Evolutionary conservation across 2,888 invertebrate genomes (phyloP).

Genomic region (Oasisia sp.): DNA sequence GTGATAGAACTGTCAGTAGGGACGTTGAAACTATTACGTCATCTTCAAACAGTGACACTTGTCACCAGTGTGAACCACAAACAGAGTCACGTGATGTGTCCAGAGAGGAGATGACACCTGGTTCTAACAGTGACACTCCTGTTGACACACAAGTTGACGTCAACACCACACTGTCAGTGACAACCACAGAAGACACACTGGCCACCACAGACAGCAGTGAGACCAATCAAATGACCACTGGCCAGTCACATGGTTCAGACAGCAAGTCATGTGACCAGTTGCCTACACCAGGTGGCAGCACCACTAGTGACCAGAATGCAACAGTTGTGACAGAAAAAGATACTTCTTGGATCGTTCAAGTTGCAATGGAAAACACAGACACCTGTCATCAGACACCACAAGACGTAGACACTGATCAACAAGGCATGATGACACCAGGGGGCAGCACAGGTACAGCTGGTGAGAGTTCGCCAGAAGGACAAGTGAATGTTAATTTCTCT

Average conservation of each 20-base stretch:
- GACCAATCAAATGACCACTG: background rate
- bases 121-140: background rate
- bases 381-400: no score
- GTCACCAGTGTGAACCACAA: background rate
- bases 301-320: background rate
- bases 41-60: background rate
- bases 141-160: background rate
- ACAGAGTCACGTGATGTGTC: background rate
- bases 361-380: background rate
- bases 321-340: background rate
- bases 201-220: background rate
- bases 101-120: background rate
- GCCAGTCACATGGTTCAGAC: background rate
- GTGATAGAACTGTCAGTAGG: background rate
- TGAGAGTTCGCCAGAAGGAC: no score
- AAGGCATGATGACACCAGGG: no score
- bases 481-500: no score
- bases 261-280: background rate
- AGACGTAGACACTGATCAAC: no score
- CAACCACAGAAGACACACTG: background rate
- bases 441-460: no score
- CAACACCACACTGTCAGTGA: background rate
- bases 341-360: background rate
- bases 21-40: background rate
- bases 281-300: constrained; percentile 1